Conservation (phyloP, 2,113 vertebrate species). For the Fukomys damarensis region DNA sequence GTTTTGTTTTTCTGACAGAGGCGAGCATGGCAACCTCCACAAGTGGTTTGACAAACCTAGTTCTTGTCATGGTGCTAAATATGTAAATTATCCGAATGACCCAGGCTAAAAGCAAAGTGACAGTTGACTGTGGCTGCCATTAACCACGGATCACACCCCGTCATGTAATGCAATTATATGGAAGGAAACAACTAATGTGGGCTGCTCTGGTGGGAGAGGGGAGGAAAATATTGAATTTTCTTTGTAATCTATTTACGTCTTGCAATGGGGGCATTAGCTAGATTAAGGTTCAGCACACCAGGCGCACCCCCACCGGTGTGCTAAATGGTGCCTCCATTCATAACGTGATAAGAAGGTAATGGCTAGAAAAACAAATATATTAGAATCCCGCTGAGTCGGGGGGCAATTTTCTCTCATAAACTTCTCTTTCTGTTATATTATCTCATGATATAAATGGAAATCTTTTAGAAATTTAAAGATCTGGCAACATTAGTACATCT, state of each 20-base stretch:
- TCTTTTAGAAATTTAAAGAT: constrained; percentile 55
- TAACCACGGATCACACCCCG: constrained; percentile 89
- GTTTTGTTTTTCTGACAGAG: constrained; percentile 49
- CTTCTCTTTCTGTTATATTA: constrained; percentile 53
- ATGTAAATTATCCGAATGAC: constrained; percentile 85
- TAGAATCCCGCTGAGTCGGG: constrained; percentile 72
- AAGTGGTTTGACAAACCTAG: constrained; percentile 63
- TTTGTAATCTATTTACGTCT: constrained; percentile 90
- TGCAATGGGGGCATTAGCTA: constrained; percentile 89
- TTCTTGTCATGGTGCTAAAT: constrained; percentile 77
- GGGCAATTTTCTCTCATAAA: constrained; percentile 69
- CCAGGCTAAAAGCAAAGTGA: constrained; percentile 86
- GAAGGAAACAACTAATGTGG: constrained; percentile 87
- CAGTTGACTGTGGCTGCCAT: constrained; percentile 87
- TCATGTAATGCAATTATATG: constrained; percentile 90
- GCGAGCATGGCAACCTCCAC: constrained; percentile 55
- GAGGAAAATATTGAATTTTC: constrained; percentile 90
- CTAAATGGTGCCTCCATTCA: constrained; percentile 86
- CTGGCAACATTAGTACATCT: neutral
- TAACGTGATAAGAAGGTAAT: constrained; percentile 78
- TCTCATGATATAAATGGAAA: constrained; percentile 35
- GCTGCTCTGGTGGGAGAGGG: constrained; percentile 87
- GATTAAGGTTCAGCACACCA: constrained; percentile 86
- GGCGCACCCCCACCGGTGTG: constrained; percentile 75
- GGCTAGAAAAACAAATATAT: constrained; percentile 59